These are phyloP conservation scores for Harpagoxenus sublaevis DNA, from an alignment of 2,888 invertebrate species.

Conservation along the genomic window DNA sequence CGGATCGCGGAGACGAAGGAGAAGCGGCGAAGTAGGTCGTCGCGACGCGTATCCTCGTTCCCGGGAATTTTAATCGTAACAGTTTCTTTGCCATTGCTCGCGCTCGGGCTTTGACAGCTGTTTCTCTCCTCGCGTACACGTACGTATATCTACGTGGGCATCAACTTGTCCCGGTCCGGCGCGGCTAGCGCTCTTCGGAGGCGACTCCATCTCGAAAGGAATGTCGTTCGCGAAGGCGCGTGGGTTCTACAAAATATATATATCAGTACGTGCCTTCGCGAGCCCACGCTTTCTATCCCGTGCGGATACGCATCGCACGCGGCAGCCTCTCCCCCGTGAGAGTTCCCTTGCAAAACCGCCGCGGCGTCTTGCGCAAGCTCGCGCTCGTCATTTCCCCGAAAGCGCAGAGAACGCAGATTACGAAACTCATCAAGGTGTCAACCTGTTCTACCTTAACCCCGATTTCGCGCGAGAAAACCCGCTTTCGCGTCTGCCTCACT, in stretches of 20 bases:
- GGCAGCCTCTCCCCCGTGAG: slow-evolving; percentile 56
- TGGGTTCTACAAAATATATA: slow-evolving; percentile 75
- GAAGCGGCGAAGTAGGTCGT: slow-evolving; percentile 61
- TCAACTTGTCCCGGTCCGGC: slow-evolving; percentile 75
- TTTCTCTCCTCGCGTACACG: slow-evolving; percentile 56
- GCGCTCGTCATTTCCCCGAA: slow-evolving; percentile 65
- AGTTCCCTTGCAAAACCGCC: slow-evolving; percentile 64
- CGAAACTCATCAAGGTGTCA: slow-evolving; percentile 58
- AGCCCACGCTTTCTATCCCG: slow-evolving; percentile 69
- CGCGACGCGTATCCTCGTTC: slow-evolving; percentile 35
- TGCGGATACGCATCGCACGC: slow-evolving; percentile 50
- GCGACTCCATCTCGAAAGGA: slow-evolving; percentile 76
- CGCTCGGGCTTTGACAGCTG: slow-evolving; percentile 71
- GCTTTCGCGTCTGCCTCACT: not conserved
- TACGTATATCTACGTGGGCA: slow-evolving; percentile 72
- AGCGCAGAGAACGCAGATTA: slow-evolving; percentile 53
- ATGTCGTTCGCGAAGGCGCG: slow-evolving; percentile 74
- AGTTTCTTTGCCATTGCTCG: slow-evolving; percentile 51
- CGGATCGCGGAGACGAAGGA: slow-evolving; percentile 41
- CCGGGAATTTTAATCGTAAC: slow-evolving; percentile 53
- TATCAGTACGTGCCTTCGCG: slow-evolving; percentile 69
- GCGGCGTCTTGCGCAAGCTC: slow-evolving; percentile 62
- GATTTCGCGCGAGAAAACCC: slow-evolving; percentile 41
- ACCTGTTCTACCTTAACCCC: slow-evolving; percentile 60
- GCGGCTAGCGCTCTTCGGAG: slow-evolving; percentile 34